A percentile compares a stretch with the other conserved stretches of the same genome.
phyloP scores from a whole-genome alignment of 2,113 vertebrate species.

The Indicator maculatus region DNA sequence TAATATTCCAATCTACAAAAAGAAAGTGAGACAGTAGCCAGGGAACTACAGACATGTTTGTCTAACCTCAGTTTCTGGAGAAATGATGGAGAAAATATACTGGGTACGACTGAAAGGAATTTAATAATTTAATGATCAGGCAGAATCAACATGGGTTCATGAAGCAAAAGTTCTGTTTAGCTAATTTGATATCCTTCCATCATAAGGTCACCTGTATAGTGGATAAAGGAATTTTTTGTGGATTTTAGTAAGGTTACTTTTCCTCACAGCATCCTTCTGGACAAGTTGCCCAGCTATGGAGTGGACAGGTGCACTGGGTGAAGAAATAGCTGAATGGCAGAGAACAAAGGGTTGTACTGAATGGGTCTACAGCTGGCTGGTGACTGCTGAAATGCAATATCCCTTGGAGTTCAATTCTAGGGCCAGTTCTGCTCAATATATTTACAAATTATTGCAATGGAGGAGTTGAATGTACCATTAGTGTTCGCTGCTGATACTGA shows the following conservation, averaged over 20 bases:
- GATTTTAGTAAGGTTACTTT: no score
- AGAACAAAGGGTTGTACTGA: not conserved
- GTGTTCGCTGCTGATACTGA: no score
- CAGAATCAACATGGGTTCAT: not conserved
- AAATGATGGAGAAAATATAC: not conserved
- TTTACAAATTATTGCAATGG: not conserved
- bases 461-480: no score
- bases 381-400: not conserved
- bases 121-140: not conserved
- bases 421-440: not conserved
- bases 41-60: not conserved
- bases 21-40: not conserved
- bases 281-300: no score
- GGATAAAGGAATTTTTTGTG: not conserved
- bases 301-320: no score
- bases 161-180: not conserved
- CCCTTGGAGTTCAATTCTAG: rapidly evolving
- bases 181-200: no score
- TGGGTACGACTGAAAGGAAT: not conserved
- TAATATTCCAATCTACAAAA: not conserved
- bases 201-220: not conserved
- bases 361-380: no score
- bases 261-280: no score
- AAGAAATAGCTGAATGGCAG: not conserved
- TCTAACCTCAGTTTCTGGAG: no score